These are phyloP conservation scores for Pygmarrhopalites habei DNA, from an alignment of 1,140 invertebrate species.

Conservation along the genomic window DNA sequence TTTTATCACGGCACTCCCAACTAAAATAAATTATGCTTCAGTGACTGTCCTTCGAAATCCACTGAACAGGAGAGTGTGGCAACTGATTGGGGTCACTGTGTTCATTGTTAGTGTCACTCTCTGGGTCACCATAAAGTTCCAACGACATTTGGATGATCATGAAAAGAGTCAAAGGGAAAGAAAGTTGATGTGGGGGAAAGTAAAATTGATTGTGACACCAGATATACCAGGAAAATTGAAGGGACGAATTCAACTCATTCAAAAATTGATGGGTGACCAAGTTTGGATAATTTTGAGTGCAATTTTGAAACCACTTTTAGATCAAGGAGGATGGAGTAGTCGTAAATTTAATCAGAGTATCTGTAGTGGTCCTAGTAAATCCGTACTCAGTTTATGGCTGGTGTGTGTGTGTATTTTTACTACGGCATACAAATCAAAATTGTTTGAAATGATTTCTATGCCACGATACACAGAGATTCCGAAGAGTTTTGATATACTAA, in stretches of 20 bases:
- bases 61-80: background rate
- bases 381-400: background rate
- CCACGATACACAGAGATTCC: background rate
- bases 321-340: background rate
- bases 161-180: background rate
- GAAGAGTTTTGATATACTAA: background rate
- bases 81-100: background rate
- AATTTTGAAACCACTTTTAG: background rate
- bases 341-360: background rate
- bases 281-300: background rate
- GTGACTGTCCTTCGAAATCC: background rate
- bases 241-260: background rate
- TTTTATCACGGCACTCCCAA: background rate
- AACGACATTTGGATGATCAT: too few relatives aligned
- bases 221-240: background rate
- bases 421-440: background rate
- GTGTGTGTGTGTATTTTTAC: background rate
- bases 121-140: too few relatives aligned
- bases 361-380: background rate
- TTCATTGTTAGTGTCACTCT: background rate
- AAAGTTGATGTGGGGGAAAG: background rate
- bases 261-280: background rate
- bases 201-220: background rate
- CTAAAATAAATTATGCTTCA: background rate
- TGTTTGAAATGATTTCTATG: background rate